Evolutionary conservation across 2,113 vertebrate genomes (phyloP), one percentile per base, ranked within the genome.

Genomic region (Neopipo cinnamomea): DNA sequence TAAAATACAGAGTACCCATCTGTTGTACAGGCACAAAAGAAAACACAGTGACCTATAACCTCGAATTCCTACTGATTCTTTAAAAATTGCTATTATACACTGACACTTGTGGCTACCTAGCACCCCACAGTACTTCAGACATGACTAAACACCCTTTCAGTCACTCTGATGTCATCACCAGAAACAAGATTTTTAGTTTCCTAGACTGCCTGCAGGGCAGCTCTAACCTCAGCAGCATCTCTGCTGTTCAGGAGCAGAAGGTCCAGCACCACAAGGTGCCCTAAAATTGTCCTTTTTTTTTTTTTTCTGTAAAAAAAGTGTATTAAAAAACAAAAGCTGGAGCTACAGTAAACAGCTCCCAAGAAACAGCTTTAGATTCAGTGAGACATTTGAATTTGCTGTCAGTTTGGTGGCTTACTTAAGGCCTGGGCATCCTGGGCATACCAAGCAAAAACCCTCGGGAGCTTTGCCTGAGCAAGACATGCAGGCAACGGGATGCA

Each of bases 401-500:
- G 92, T 86, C 90, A 78, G 83, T 75, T 44, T 44, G 50, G 72
- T 92, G 91, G 78, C 53, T 85, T 86, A 89, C 52, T 85, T 86
- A 91, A 78, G 79, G 88, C 91, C 88, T 5, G 2, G 6, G 19
- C 44, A 31, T 47, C 72, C 61, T 56, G n/a, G n/a, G n/a, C n/a
- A n/a, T 7, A 42, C 33, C 67, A 35, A 35, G 65, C 68, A 88
- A 91, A 68, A 70, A 27, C 28, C 52, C 41, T 28, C 5, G 11
- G 56, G 52, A 81, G 77, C 16, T 89, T 21, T 85, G 50, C 72
- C 73, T 49, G 35, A 59, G 14, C 3, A 6, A 74, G 63, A 39
- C 24, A 33, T 0, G 0, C n/a, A 66, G 70, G 62, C 0, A 2
- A 14, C 11, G 0, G 3, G 8, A 15, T 1, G 14, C 42, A 14